Evolutionary conservation across 2,797 vertebrate species (phyloP).

Genomic region (Enteromius trimaculatus): DNA sequence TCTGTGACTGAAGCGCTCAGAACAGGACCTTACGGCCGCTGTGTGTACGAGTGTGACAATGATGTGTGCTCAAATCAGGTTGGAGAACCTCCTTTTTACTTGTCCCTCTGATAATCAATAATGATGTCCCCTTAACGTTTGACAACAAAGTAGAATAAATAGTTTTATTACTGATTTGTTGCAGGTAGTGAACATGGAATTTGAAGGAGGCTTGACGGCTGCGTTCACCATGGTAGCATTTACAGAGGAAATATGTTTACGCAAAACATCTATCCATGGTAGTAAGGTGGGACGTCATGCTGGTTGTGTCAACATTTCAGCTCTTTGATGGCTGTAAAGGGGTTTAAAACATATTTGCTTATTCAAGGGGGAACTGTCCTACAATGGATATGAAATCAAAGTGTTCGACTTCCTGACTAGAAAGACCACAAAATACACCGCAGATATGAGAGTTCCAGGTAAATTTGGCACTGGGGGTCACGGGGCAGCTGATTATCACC

Average conservation of each 20-base stretch:
- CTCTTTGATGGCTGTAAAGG: neutral
- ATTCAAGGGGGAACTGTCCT: conserved; percentile 79
- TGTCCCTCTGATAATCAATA: neutral
- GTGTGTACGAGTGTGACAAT: conserved; percentile 87
- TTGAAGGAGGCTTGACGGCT: conserved; percentile 85
- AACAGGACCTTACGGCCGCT: conserved; percentile 83
- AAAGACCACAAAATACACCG: conserved; percentile 65
- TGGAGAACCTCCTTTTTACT: conserved; percentile 2
- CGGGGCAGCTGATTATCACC: conserved; percentile 79
- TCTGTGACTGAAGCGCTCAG: conserved; percentile 79
- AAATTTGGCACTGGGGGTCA: conserved; percentile 70
- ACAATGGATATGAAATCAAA: conserved; percentile 64
- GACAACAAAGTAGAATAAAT: neutral
- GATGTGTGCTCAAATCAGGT: conserved; percentile 88
- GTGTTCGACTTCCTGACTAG: conserved; percentile 82
- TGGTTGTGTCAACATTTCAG: neutral
- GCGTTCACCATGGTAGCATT: conserved; percentile 87
- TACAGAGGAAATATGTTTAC: conserved; percentile 75
- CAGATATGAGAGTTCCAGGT: neutral
- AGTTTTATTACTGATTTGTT: neutral
- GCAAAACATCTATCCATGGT: conserved; percentile 80
- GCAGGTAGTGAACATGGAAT: conserved; percentile 88
- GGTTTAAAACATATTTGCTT: neutral
- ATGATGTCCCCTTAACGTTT: neutral
- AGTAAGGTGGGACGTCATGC: conserved; percentile 74